Base-by-base conservation (phyloP, 2,113 vertebrate genomes). In the Benitochromis conjunctus region DNA sequence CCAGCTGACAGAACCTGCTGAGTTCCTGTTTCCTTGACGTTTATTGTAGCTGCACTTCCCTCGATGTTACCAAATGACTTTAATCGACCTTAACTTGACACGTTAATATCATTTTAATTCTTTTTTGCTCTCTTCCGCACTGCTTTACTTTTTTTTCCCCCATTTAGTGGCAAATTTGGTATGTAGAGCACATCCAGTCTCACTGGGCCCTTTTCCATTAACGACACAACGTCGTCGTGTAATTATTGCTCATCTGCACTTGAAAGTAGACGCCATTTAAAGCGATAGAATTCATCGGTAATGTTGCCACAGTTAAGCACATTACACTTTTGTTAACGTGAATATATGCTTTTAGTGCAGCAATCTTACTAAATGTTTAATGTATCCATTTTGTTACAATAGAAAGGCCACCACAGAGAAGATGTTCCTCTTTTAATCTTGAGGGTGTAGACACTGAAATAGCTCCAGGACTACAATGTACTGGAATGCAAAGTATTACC, bases 211-310 rank as follows among this genome's bases (percentile, higher is more conserved):
- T 82, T 89, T 85, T 89, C 79, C 89, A 83, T 91, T 92, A 85
- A 79, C n/a, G 5, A 79, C 78, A 58, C 81, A 83, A 92, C 43
- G 41, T 83, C 66, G 56, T 81, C 66, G 48, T 88, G 79, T 86
- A 91, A 90, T 92, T 92, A 91, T 85, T 86, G 82, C 87, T 93
- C 83, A 74, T 88, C 66, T 88, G 51, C 90, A 92, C 86, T 87
- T 89, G 36, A 90, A 89, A 88, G 81, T 64, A 90, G 86, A 89
- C 18, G 54, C 60, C 51, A 69, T 71, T 64, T 56, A 56, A 87
- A 77, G 53, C n/a, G 71, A 31, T 29, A 86, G 3, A 82, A 77
- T 77, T 77, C 56, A 79, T 71, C 62, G 5, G 34, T 81, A 56
- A 81, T 77, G 55, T 56, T 53, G 19, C 38, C 55, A 24, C 57